Evolutionary conservation across 2,888 invertebrate species (phyloP).

Genomic region (Ashinkailepas kermadecensis): DNA sequence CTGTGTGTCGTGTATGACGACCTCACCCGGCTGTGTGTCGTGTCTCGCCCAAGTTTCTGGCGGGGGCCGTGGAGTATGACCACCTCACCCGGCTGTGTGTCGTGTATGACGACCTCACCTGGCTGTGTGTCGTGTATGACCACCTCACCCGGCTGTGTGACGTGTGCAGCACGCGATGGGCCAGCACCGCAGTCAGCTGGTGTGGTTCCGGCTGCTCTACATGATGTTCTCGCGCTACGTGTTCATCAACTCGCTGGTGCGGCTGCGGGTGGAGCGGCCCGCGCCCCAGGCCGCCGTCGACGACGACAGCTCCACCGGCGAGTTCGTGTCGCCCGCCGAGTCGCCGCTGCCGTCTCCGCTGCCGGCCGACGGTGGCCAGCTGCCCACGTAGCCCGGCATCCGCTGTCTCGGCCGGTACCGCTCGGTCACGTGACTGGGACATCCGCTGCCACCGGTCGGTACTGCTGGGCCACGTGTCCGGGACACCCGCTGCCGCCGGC

Average conservation of each 20-base stretch:
- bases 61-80: too few species aligned
- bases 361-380: too few species aligned
- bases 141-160: background rate
- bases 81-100: too few species aligned
- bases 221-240: constrained; percentile 82
- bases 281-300: background rate
- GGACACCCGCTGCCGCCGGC: too few species aligned
- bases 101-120: too few species aligned
- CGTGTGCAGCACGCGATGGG: constrained; percentile 67
- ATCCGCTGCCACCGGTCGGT: too few species aligned
- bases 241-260: constrained; percentile 69
- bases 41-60: too few species aligned
- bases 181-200: constrained; percentile 79
- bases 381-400: too few species aligned
- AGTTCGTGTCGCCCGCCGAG: constrained; percentile 1
- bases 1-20: too few species aligned
- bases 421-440: too few species aligned
- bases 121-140: background rate
- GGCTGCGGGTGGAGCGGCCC: background rate
- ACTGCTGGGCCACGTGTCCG: too few species aligned
- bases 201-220: constrained; percentile 89
- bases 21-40: background rate
- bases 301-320: constrained; percentile 13
- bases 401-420: too few species aligned
- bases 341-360: background rate